phyloP scores from a whole-genome alignment of 2,888 invertebrate genomes.

The Rhingia campestris region DNA sequence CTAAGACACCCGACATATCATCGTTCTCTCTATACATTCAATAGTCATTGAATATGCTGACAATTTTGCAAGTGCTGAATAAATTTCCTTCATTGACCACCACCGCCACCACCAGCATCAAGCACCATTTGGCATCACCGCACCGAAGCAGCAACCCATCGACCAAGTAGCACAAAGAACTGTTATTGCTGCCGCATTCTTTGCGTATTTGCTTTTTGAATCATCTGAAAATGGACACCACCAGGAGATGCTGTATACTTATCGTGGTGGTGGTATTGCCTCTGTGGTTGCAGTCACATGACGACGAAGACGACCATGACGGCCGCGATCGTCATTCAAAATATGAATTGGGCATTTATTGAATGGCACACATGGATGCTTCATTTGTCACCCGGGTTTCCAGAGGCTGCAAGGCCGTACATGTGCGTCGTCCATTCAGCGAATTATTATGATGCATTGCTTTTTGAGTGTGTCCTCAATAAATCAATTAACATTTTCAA shows the following conservation, averaged over 20 bases:
- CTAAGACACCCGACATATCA: slow-evolving; percentile 25
- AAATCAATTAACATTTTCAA: slow-evolving; percentile 49
- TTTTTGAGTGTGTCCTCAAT: slow-evolving; percentile 54
- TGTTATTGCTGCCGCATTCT: slow-evolving; percentile 71
- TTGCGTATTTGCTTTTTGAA: slow-evolving; percentile 70
- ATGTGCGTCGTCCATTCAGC: slow-evolving; percentile 23
- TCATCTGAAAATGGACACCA: slow-evolving; percentile 67
- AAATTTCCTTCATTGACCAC: slow-evolving; percentile 45
- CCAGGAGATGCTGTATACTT: slow-evolving; percentile 6
- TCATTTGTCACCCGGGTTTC: slow-evolving; percentile 34
- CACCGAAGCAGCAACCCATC: slow-evolving; percentile 24
- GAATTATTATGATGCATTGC: slow-evolving; percentile 31
- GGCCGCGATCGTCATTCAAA: slow-evolving; percentile 48
- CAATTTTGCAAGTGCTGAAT: slow-evolving; percentile 53
- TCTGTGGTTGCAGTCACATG: slow-evolving; percentile 57
- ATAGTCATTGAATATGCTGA: slow-evolving; percentile 50
- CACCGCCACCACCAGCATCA: neutral
- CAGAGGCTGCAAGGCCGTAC: slow-evolving; percentile 54
- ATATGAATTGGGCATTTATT: slow-evolving; percentile 63
- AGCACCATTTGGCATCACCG: neutral
- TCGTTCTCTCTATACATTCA: slow-evolving; percentile 24
- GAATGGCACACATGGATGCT: slow-evolving; percentile 44
- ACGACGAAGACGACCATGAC: slow-evolving; percentile 28
- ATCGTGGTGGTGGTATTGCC: slow-evolving; percentile 1
- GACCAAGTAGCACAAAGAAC: slow-evolving; percentile 67